phyloP scores from a whole-genome alignment of 2,113 vertebrate species.

The Saimiri boliviensis region DNA sequence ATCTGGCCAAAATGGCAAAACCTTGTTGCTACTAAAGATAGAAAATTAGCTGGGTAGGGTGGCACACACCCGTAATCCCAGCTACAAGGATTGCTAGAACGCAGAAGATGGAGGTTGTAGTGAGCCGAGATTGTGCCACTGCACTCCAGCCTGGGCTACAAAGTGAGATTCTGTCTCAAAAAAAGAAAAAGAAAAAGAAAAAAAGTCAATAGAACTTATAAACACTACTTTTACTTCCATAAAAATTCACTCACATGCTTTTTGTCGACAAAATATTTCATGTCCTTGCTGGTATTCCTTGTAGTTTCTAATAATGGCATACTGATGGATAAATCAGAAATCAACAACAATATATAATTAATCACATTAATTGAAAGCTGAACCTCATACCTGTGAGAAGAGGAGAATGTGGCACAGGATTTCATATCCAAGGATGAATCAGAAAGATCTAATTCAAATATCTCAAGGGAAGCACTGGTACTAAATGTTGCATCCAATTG shows the following conservation, averaged over 20 bases:
- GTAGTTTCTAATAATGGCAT: not conserved
- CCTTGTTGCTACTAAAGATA: too few species aligned
- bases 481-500: slow-evolving; percentile 98
- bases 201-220: not conserved
- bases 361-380: not conserved
- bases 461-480: slow-evolving; percentile 95
- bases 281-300: not conserved
- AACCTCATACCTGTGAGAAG: slow-evolving; percentile 89
- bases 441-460: slow-evolving; percentile 94
- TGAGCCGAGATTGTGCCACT: too few species aligned
- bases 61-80: too few species aligned
- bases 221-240: not conserved
- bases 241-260: slow-evolving; percentile 15
- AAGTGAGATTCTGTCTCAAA: too few species aligned
- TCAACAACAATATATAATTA: not conserved
- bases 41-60: too few species aligned
- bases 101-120: too few species aligned
- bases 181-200: too few species aligned
- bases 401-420: slow-evolving; percentile 91
- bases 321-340: not conserved
- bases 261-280: not conserved
- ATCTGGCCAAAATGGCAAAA: too few species aligned
- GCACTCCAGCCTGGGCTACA: too few species aligned
- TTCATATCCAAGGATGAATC: slow-evolving; percentile 95
- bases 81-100: too few species aligned